phyloP scores from a whole-genome alignment of 2,797 vertebrate species.

The Peromyscus eremicus region DNA sequence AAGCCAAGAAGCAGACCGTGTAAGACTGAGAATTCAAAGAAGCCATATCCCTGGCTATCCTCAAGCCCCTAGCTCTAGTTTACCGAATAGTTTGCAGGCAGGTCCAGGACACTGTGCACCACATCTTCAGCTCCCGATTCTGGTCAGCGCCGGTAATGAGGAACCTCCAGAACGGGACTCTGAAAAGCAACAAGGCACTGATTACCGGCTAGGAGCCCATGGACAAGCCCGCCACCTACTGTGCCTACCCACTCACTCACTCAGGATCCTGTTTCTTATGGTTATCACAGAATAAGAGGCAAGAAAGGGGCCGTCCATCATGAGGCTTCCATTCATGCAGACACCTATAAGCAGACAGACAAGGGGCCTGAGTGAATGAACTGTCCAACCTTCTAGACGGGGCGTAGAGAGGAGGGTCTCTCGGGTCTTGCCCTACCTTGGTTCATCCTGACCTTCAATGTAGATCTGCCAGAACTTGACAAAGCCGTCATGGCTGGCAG shows the following conservation, averaged over 20 bases:
- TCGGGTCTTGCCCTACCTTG: conserved; percentile 90
- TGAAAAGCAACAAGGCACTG: conserved; percentile 79
- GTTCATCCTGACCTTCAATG: conserved; percentile 96
- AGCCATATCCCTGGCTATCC: not conserved
- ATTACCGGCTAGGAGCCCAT: not conserved
- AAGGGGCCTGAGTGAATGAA: not conserved
- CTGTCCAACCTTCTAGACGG: not conserved
- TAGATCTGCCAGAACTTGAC: conserved; percentile 99
- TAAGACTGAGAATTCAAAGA: conserved; percentile 11
- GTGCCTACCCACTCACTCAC: conserved; percentile 89
- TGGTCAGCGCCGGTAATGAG: conserved; percentile 98
- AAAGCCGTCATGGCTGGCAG: conserved; percentile 98
- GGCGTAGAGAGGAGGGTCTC: not conserved
- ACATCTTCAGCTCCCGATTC: conserved; percentile 98
- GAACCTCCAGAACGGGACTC: conserved; percentile 98
- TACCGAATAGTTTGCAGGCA: conserved; percentile 98
- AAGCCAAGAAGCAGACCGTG: not conserved
- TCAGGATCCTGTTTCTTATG: conserved; percentile 99
- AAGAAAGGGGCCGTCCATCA: conserved; percentile 96
- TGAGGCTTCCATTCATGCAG: conserved; percentile 99
- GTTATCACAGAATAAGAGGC: conserved; percentile 99
- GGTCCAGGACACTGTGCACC: conserved; percentile 99
- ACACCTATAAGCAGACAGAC: conserved; percentile 89
- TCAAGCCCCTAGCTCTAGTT: not conserved
- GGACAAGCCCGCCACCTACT: not conserved